These are phyloP conservation scores for Oegoconia quadripuncta DNA, from an alignment of 2,888 invertebrate species.

Conservation along the genomic window DNA sequence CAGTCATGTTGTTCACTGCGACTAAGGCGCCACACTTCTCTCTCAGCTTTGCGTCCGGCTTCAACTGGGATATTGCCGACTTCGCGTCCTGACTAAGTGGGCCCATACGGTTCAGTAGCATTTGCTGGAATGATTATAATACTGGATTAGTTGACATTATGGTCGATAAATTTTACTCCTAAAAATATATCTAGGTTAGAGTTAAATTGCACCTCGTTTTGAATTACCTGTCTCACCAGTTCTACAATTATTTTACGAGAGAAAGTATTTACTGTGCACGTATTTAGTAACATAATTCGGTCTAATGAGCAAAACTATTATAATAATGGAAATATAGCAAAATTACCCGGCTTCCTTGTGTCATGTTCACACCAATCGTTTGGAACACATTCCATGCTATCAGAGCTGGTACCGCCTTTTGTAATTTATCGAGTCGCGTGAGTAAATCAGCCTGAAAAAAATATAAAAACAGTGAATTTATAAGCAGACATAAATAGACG, in stretches of 20 bases:
- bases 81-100: slow-evolving; percentile 42
- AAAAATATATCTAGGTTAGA: no score
- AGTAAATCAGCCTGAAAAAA: slow-evolving; percentile 78
- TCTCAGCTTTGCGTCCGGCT: slow-evolving; percentile 24
- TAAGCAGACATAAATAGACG: no score
- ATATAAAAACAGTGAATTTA: no score
- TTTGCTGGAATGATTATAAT: slow-evolving; percentile 35
- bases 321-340: no score
- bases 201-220: no score
- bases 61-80: slow-evolving; percentile 38
- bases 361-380: slow-evolving; percentile 47
- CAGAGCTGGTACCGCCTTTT: slow-evolving; percentile 81
- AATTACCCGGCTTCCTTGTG: slow-evolving; percentile 45
- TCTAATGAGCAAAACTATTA: no score
- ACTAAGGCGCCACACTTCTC: slow-evolving; percentile 32
- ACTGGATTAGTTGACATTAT: background rate
- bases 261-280: no score
- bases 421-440: slow-evolving; percentile 76
- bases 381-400: slow-evolving; percentile 80
- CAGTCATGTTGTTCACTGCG: slow-evolving; percentile 29
- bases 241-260: no score
- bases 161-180: no score
- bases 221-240: no score
- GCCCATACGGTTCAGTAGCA: slow-evolving; percentile 51
- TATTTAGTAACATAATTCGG: slow-evolving; percentile 1